These are phyloP conservation scores for Hydrotaea diabolus DNA, from an alignment of 2,888 invertebrate species.

Conservation along the genomic window DNA sequence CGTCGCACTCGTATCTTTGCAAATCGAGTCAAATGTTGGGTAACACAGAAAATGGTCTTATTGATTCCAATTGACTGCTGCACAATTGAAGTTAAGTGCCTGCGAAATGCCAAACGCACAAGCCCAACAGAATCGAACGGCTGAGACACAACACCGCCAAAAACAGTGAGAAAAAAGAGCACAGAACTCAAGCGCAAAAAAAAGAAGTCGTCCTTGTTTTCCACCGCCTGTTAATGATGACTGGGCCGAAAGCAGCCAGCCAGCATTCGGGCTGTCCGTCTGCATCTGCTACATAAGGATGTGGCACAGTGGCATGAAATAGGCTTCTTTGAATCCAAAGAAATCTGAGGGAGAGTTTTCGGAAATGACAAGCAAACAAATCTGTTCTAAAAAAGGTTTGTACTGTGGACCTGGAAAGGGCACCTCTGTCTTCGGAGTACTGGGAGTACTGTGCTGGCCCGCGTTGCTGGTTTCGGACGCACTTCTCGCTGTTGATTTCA, in stretches of 20 bases:
- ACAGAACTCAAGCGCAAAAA: neutral
- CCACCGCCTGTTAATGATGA: conserved; percentile 41
- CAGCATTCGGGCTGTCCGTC: neutral
- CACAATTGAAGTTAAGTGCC: conserved; percentile 80
- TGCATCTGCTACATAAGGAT: conserved; percentile 9
- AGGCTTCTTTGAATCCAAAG: neutral
- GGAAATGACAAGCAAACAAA: too few relatives aligned
- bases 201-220: conserved; percentile 11
- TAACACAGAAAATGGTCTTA: conserved; percentile 78
- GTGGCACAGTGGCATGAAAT: neutral
- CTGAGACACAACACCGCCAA: conserved; percentile 22
- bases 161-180: conserved; percentile 9
- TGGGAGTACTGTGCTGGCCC: too few relatives aligned
- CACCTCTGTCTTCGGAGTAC: too few relatives aligned
- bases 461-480: too few relatives aligned
- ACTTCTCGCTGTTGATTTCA: too few relatives aligned
- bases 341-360: too few relatives aligned
- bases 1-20: conserved; percentile 25
- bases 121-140: conserved; percentile 46
- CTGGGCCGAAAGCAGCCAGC: conserved; percentile 56
- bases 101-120: conserved; percentile 72
- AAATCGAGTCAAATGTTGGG: conserved; percentile 70
- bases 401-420: too few relatives aligned
- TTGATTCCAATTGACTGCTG: conserved; percentile 81
- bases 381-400: too few relatives aligned